Conservation (phyloP, 2,113 vertebrate species). For the Burhinus oedicnemus region DNA sequence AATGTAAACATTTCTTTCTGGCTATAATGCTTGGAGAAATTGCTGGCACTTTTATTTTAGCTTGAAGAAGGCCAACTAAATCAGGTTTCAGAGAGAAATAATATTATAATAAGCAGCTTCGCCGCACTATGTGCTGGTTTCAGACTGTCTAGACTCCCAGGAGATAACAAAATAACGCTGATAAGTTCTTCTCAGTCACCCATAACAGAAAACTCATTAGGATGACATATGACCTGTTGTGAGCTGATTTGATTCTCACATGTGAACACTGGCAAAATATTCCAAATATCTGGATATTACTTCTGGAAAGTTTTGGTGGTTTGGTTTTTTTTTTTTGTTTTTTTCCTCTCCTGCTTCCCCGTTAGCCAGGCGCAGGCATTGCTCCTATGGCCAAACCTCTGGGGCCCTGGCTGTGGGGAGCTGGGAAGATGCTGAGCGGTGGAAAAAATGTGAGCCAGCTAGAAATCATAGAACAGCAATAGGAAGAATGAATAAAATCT, state of each 20-base stretch:
- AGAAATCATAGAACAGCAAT: background rate
- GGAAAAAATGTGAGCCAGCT: background rate
- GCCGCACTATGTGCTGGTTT: background rate
- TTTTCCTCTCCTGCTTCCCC: background rate
- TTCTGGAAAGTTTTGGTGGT: background rate
- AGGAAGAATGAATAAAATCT: background rate
- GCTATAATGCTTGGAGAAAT: background rate
- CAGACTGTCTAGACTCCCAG: slow-evolving; percentile 57
- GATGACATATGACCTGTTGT: slow-evolving; percentile 33
- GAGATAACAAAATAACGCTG: slow-evolving; percentile 50
- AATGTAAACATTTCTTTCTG: slow-evolving; percentile 45
- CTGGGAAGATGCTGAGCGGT: background rate
- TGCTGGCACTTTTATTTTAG: slow-evolving; percentile 48
- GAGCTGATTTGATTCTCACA: background rate
- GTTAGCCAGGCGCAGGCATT: background rate
- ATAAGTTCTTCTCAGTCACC: slow-evolving; percentile 47
- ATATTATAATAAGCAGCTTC: slow-evolving; percentile 19
- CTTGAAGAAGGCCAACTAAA: slow-evolving; percentile 29
- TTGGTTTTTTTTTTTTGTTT: background rate
- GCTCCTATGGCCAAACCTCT: background rate
- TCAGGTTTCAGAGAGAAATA: slow-evolving; percentile 34
- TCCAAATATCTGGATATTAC: background rate
- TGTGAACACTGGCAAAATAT: background rate
- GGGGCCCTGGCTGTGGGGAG: background rate
- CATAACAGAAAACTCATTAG: slow-evolving; percentile 54